A percentile compares a stretch with the other conserved stretches of the same genome.
These are phyloP conservation scores for Ochlodes sylvanus DNA, from an alignment of 2,888 invertebrate genomes.

Conservation along the genomic window DNA sequence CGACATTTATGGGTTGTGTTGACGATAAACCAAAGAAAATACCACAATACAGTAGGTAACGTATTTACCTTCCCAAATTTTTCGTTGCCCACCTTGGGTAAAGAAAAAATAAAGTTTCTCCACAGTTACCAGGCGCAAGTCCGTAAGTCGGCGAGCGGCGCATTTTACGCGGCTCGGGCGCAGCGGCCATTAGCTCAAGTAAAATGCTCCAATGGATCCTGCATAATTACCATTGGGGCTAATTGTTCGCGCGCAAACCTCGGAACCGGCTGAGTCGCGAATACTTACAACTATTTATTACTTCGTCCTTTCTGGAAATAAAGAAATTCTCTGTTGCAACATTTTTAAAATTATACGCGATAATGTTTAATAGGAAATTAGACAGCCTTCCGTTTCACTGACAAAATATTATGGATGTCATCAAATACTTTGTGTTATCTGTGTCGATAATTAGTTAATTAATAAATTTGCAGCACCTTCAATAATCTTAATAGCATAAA, in stretches of 20 bases:
- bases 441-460: too few relatives aligned
- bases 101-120: constrained; percentile 30
- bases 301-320: constrained; percentile 8
- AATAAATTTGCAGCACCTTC: too few relatives aligned
- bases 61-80: constrained; percentile 2
- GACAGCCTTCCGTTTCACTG: too few relatives aligned
- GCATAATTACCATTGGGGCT: constrained; percentile 69
- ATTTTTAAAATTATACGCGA: background rate
- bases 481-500: too few relatives aligned
- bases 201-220: constrained; percentile 62
- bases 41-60: too few relatives aligned
- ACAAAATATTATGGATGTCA: too few relatives aligned
- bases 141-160: constrained; percentile 44
- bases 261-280: constrained; percentile 51
- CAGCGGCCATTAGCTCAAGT: constrained; percentile 61
- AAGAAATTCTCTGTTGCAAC: background rate
- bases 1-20: too few relatives aligned
- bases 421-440: too few relatives aligned
- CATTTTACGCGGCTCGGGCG: constrained; percentile 65
- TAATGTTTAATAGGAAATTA: too few relatives aligned
- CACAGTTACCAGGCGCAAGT: constrained; percentile 33
- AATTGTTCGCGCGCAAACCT: constrained; percentile 64
- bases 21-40: too few relatives aligned
- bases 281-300: constrained; percentile 36
- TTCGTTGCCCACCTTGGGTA: constrained; percentile 19